Base-by-base conservation (phyloP, 2,113 vertebrate species). In the Takifugu bimaculatus region DNA sequence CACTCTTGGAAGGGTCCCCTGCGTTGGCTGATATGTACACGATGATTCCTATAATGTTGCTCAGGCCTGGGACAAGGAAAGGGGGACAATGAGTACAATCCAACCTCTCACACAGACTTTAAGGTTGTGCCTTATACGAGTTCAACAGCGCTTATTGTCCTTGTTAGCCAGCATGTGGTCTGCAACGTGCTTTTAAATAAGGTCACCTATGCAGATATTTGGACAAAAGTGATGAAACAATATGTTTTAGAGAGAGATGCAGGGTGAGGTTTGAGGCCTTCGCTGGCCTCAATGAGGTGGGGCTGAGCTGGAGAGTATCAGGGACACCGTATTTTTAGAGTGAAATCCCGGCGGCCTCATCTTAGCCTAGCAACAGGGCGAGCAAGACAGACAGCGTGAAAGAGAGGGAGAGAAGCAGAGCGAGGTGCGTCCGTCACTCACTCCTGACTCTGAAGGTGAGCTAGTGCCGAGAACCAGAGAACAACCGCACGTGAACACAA, bases 1-100 rank as follows among this genome's bases (percentile, higher is more conserved):
- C 96, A 57, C 96, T 98, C 90, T 99, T 98, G 60, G 96, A 97
- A 50, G 92, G 96, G 90, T 99, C 96, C 81, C 96, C 96, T 48
- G 96, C 93, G 1, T 98, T 99, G 89, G 96, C 96, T 85, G 96
- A 99, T 94, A 99, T 99, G 93, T 99, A 99, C 90, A 99, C 97
- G n/a, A 99, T 99, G 91, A 99, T 98, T 78, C 97, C 97, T 72
- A 99, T 98, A 91, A 98, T 99, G 93, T 99, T 99, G 88, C 96
- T 98, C 79, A 99, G 92, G 88, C 97, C 97, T 98, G 57, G 68
- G 60, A 27, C 27, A 65, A 11, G 54, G 60, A 60, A 62, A 11
- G 32, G 12, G 5, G 47, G n/a, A n/a, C 51, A 20, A 45, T 60
- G 58, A 47, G 27, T 32, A 26, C 14, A 35, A 42, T 39, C 11